phyloP scores from a whole-genome alignment of 2,113 vertebrate genomes.

The Colinus virginianus region DNA sequence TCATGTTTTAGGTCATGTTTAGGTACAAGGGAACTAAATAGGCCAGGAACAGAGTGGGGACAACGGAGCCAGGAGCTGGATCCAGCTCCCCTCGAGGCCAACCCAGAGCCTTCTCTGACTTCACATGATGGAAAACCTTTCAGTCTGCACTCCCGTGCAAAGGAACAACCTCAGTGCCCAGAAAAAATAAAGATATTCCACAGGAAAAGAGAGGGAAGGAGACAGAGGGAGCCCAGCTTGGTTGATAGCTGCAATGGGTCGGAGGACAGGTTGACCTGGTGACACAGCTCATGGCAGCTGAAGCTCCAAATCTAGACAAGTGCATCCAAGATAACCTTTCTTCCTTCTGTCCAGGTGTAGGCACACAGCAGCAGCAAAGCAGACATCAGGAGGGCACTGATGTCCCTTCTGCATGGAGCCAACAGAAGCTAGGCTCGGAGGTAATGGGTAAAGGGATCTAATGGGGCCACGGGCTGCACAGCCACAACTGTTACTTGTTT shows the following conservation, averaged over 20 bases:
- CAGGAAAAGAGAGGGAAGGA: not conserved
- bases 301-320: fast-evolving
- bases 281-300: fast-evolving
- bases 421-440: constrained; percentile 47
- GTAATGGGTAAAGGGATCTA: not conserved
- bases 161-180: not conserved
- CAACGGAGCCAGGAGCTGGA: not conserved
- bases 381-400: fast-evolving
- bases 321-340: not conserved
- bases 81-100: not conserved
- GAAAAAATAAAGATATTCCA: not conserved
- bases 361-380: not conserved
- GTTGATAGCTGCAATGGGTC: fast-evolving
- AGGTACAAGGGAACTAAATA: not conserved
- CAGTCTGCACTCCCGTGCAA: not conserved
- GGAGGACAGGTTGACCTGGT: not conserved
- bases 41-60: not conserved
- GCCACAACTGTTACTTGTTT: constrained; percentile 61
- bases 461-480: not conserved
- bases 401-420: not conserved
- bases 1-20: not conserved
- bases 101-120: not conserved
- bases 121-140: not conserved
- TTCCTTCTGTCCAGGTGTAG: not conserved
- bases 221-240: not conserved